phyloP scores from a whole-genome alignment of 2,797 vertebrate species.

The Agapornis canus region DNA sequence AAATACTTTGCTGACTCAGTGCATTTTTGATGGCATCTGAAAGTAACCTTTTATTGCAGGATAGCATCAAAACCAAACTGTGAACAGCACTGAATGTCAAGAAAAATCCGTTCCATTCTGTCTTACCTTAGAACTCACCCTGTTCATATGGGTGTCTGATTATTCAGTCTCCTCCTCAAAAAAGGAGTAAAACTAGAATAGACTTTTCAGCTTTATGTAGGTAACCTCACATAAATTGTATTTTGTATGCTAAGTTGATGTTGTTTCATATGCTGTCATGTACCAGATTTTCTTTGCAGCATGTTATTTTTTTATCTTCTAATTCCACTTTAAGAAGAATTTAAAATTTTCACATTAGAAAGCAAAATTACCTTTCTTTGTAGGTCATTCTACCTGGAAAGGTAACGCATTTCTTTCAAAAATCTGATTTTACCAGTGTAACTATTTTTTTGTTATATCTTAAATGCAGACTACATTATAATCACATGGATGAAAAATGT shows the following conservation, averaged over 20 bases:
- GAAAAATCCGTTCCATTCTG: neutral
- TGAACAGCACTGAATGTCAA: slow-evolving; percentile 6
- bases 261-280: neutral
- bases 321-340: neutral
- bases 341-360: neutral
- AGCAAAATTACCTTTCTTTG: neutral
- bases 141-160: neutral
- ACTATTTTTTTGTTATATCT: neutral
- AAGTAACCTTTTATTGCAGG: slow-evolving; percentile 15
- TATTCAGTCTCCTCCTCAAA: neutral
- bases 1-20: neutral
- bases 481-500: neutral
- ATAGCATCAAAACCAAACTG: neutral
- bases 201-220: neutral
- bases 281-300: neutral
- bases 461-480: neutral
- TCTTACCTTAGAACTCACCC: neutral
- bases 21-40: neutral
- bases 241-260: neutral
- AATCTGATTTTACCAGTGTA: neutral
- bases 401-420: neutral
- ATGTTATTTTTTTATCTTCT: neutral
- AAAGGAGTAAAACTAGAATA: neutral
- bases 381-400: neutral
- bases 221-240: neutral